These are phyloP conservation scores for Thereva unica DNA, from an alignment of 2,888 invertebrate genomes.

Conservation along the genomic window DNA sequence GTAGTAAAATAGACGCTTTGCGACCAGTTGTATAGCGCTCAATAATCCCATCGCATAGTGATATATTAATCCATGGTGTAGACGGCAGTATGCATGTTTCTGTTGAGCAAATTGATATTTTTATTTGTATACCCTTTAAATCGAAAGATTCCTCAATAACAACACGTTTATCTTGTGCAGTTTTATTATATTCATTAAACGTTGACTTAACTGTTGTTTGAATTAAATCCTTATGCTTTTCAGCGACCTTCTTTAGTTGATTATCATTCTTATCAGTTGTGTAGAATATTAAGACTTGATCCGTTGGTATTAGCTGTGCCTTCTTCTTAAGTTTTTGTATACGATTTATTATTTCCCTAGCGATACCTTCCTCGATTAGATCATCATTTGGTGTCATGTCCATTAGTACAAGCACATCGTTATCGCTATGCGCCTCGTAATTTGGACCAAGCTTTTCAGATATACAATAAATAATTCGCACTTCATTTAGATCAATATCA, in stretches of 20 bases:
- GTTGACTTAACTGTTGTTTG: constrained; percentile 81
- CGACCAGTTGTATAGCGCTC: constrained; percentile 49
- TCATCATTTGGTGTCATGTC: constrained; percentile 88
- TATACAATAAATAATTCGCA: constrained; percentile 69
- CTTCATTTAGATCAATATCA: constrained; percentile 74
- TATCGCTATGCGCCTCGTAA: constrained; percentile 90
- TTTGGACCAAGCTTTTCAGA: constrained; percentile 61
- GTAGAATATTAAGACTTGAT: constrained; percentile 84
- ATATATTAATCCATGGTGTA: constrained; percentile 50
- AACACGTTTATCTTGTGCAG: constrained; percentile 46
- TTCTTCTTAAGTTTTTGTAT: constrained; percentile 96
- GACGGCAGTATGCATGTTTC: constrained; percentile 48
- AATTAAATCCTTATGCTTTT: constrained; percentile 75
- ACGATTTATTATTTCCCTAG: constrained; percentile 93
- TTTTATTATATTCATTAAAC: constrained; percentile 57
- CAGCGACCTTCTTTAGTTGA: constrained; percentile 70
- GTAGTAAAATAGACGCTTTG: constrained; percentile 71
- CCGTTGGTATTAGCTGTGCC: constrained; percentile 88
- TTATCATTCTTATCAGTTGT: constrained; percentile 59
- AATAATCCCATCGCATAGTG: constrained; percentile 46
- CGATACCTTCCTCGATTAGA: constrained; percentile 92
- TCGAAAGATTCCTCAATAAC: constrained; percentile 53
- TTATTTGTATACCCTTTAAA: constrained; percentile 74
- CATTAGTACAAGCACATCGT: constrained; percentile 84
- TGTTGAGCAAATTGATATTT: constrained; percentile 68